Conservation (phyloP, 2,888 invertebrate genomes). For the Leptogaster cylindrica region DNA sequence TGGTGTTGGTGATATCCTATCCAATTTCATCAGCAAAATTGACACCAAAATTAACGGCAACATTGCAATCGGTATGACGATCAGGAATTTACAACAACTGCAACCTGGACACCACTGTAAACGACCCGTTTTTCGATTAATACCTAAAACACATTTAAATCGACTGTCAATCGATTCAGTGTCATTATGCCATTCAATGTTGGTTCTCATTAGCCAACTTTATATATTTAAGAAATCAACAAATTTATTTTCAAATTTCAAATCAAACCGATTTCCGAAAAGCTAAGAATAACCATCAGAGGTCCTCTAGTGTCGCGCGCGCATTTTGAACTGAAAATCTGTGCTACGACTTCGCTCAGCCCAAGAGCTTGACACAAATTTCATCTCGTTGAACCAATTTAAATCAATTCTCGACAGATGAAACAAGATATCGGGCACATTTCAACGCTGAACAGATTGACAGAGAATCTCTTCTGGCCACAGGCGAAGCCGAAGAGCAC, state of each 20-base stretch:
- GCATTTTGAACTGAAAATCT: constrained; percentile 34
- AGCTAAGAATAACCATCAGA: neutral
- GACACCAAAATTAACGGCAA: constrained; percentile 58
- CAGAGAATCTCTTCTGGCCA: constrained; percentile 1
- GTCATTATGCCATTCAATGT: constrained; percentile 43
- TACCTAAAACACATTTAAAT: constrained; percentile 53
- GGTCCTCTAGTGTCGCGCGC: constrained; percentile 7
- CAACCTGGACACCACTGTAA: constrained; percentile 62
- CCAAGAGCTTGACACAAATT: constrained; percentile 50
- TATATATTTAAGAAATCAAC: neutral
- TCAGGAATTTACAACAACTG: constrained; percentile 59
- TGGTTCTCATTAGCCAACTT: constrained; percentile 29
- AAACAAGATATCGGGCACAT: constrained; percentile 5
- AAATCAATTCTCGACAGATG: constrained; percentile 49
- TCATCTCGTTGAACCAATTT: constrained; percentile 53
- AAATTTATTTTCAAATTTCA: neutral
- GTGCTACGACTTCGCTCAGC: constrained; percentile 21
- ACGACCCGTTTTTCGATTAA: constrained; percentile 59
- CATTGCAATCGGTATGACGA: constrained; percentile 60
- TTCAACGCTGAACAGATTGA: constrained; percentile 31
- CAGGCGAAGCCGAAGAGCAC: constrained; percentile 1
- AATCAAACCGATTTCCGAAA: no score
- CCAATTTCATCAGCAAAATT: constrained; percentile 57
- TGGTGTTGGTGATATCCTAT: constrained; percentile 46
- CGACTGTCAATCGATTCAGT: constrained; percentile 46